Conservation (phyloP, 2,888 invertebrate species). For the Caradrina clavipalpis region DNA sequence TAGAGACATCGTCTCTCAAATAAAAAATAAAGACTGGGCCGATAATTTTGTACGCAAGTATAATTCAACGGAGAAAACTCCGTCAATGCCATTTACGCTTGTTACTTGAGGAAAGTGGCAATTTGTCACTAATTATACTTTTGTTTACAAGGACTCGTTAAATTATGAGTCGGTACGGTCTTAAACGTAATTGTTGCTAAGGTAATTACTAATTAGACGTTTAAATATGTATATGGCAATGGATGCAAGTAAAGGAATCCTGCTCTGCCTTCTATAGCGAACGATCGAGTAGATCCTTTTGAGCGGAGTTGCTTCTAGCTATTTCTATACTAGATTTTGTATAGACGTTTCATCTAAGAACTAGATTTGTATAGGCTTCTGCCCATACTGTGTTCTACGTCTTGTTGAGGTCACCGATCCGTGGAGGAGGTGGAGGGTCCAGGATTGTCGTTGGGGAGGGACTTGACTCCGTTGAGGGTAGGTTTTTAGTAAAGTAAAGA, state of each 20-base stretch:
- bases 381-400: too few relatives aligned
- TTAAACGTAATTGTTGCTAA: not conserved
- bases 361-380: too few relatives aligned
- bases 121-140: slow-evolving; percentile 21
- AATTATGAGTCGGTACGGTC: not conserved
- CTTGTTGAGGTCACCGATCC: too few relatives aligned
- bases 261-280: slow-evolving; percentile 10
- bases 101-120: slow-evolving; percentile 11
- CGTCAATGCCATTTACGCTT: slow-evolving; percentile 4
- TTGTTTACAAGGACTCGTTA: slow-evolving; percentile 11
- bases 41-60: too few relatives aligned
- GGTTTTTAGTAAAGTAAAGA: too few relatives aligned
- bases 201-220: not conserved
- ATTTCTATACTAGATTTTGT: not conserved
- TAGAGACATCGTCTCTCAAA: too few relatives aligned
- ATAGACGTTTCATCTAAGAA: not conserved
- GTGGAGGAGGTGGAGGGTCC: too few relatives aligned
- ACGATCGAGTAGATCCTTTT: not conserved
- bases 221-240: not conserved
- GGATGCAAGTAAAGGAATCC: not conserved
- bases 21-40: too few relatives aligned
- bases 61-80: not conserved
- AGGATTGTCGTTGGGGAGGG: too few relatives aligned
- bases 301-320: not conserved
- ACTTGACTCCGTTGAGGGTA: too few relatives aligned